These are phyloP conservation scores for Epinephelus moara DNA, from an alignment of 2,113 vertebrate genomes.

Conservation along the genomic window DNA sequence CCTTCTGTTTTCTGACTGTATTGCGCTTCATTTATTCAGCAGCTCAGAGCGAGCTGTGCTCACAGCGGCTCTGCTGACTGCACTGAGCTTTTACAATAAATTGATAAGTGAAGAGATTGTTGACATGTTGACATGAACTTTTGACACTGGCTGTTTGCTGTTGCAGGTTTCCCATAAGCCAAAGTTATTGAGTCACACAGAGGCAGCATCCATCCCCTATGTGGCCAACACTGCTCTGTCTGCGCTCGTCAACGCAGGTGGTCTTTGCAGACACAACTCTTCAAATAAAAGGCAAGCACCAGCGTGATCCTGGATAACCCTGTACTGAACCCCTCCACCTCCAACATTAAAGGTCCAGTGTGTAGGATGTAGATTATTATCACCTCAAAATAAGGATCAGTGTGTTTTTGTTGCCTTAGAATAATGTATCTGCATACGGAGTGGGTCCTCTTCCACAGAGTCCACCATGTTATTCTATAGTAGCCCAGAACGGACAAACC, in stretches of 20 bases:
- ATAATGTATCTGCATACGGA: too few relatives aligned
- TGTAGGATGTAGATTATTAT: too few relatives aligned
- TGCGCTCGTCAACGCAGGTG: constrained; percentile 90
- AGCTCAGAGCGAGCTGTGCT: constrained; percentile 13
- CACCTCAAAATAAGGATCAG: too few relatives aligned
- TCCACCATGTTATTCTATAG: too few relatives aligned
- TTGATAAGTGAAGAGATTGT: constrained; percentile 13
- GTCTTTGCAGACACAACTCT: constrained; percentile 88
- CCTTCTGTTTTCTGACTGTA: constrained; percentile 34
- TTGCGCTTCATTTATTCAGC: constrained; percentile 39
- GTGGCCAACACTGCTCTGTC: constrained; percentile 91
- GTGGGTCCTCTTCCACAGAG: too few relatives aligned
- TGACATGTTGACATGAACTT: not conserved
- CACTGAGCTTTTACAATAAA: not conserved
- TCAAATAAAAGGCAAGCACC: constrained; percentile 88
- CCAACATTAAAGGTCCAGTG: too few relatives aligned
- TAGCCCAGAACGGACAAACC: too few relatives aligned
- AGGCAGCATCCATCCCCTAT: constrained; percentile 93
- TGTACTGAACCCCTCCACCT: not conserved
- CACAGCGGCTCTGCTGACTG: constrained; percentile 1
- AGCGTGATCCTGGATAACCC: constrained; percentile 7
- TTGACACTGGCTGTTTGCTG: constrained; percentile 2
- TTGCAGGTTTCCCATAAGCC: constrained; percentile 92
- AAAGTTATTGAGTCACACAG: constrained; percentile 87
- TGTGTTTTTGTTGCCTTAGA: too few relatives aligned